Evolutionary conservation across 2,888 invertebrate species (phyloP), one percentile per base, ranked within the genome.

Genomic region (Aleiodes alternator): DNA sequence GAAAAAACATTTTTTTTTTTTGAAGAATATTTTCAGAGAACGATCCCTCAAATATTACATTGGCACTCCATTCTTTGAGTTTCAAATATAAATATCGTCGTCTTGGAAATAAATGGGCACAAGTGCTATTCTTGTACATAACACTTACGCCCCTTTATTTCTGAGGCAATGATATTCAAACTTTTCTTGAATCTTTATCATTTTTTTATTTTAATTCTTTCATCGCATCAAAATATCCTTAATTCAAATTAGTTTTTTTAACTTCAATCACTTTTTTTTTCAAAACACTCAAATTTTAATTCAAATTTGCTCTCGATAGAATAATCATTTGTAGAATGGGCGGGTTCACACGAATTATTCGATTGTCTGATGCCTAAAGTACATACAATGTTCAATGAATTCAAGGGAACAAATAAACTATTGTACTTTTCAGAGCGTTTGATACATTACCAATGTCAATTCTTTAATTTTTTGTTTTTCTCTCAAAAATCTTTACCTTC

Each of bases 321-420:
- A 61, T 57, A 73, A 55, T 69, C 53, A 55, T 72, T 51, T 29
- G 23, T 1, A 56, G 56, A 53, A 64, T 31, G 61, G 61, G 31
- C 64, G 55, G 57, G 55, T 38, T 70, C 14, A 64, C 48, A 70
- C 55, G 43, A 70, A 70, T 75, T 69, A 68, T 64, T 72, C 72
- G 78, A 76, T 76, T 73, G 75, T 78, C 74, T 69, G 69, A 48
- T 69, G 78, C 74, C 50, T 66, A 76, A 75, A 57, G 50, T 16
- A 69, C 59, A 57, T 68, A 68, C 38, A 69, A 16, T 59, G 51
- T 69, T 34, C 61, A 14, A 6, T 48, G 48, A 56, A n/a, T 75
- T 78, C 64, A 71, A 66, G 57, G 69, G 66, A 31, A 31, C n/a
- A 69, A 56, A 61, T 69, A 55, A 69, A 77, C 71, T 38, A 79